Conservation (phyloP, 2,888 invertebrate genomes). For the Barypeithes pellucidus region DNA sequence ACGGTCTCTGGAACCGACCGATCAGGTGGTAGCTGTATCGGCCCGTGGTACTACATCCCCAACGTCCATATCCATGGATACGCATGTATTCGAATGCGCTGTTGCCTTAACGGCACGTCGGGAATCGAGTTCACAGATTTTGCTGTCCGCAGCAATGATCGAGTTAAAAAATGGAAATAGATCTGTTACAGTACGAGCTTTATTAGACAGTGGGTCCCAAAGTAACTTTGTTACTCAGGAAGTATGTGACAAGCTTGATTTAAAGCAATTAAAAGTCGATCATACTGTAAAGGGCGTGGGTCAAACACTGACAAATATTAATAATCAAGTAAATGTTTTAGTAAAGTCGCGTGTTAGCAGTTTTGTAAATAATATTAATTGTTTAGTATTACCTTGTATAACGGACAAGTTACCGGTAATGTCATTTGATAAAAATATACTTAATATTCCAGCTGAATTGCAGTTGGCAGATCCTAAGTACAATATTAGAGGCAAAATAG, state of each 20-base stretch:
- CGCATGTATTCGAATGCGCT: not conserved
- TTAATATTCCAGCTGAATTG: constrained; percentile 19
- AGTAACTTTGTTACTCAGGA: constrained; percentile 23
- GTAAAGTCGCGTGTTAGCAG: constrained; percentile 19
- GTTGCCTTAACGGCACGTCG: not conserved
- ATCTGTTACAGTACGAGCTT: no score
- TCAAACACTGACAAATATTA: constrained; percentile 23
- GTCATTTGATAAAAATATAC: constrained; percentile 33
- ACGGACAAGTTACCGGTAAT: constrained; percentile 40
- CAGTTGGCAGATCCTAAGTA: not conserved
- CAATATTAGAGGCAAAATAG: not conserved
- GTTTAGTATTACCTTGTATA: constrained; percentile 35
- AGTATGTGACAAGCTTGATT: constrained; percentile 21
- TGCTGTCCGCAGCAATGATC: constrained; percentile 26
- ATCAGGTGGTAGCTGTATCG: not conserved
- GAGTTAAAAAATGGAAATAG: constrained; percentile 8
- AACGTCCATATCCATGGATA: not conserved
- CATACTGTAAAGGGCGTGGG: constrained; percentile 19
- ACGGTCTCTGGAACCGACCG: not conserved
- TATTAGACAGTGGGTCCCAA: constrained; percentile 33
- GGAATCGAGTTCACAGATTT: constrained; percentile 2
- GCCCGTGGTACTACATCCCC: not conserved
- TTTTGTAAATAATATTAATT: constrained; percentile 31
- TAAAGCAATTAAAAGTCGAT: constrained; percentile 14
- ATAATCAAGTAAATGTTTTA: constrained; percentile 18